These are phyloP conservation scores for Capromys pilorides DNA, from an alignment of 2,797 vertebrate species.

Conservation along the genomic window DNA sequence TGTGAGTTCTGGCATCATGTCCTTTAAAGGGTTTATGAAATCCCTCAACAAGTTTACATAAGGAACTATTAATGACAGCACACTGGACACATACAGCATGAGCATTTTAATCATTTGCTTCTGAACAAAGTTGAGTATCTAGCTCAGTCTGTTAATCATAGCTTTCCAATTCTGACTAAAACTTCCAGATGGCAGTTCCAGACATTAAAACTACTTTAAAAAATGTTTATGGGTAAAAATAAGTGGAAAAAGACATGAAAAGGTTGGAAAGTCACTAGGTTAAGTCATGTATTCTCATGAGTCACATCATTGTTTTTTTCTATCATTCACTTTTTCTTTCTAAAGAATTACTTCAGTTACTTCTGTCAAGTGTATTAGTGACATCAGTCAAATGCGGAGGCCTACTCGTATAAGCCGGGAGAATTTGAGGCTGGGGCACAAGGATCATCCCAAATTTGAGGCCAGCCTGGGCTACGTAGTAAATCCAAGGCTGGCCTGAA, in stretches of 20 bases:
- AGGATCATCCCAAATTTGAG: background rate
- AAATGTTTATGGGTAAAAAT: slow-evolving; percentile 23
- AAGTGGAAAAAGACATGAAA: background rate
- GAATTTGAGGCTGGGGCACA: background rate
- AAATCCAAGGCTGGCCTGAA: background rate
- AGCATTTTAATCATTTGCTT: background rate
- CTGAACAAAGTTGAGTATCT: background rate
- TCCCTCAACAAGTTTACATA: background rate
- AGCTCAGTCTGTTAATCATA: background rate
- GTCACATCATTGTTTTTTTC: background rate
- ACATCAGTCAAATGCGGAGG: background rate
- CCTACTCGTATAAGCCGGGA: background rate
- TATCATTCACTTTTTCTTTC: background rate
- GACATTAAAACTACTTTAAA: background rate
- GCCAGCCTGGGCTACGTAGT: background rate
- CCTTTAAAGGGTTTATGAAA: background rate
- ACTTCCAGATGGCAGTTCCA: background rate
- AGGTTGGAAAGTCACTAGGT: background rate
- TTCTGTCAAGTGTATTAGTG: background rate
- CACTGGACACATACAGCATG: background rate
- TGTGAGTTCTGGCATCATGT: background rate
- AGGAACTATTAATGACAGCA: background rate
- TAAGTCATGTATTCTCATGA: background rate
- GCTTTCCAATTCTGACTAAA: background rate
- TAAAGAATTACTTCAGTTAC: slow-evolving; percentile 9